Evolutionary conservation across 2,113 vertebrate species (phyloP).

Genomic region (Gavia stellata): DNA sequence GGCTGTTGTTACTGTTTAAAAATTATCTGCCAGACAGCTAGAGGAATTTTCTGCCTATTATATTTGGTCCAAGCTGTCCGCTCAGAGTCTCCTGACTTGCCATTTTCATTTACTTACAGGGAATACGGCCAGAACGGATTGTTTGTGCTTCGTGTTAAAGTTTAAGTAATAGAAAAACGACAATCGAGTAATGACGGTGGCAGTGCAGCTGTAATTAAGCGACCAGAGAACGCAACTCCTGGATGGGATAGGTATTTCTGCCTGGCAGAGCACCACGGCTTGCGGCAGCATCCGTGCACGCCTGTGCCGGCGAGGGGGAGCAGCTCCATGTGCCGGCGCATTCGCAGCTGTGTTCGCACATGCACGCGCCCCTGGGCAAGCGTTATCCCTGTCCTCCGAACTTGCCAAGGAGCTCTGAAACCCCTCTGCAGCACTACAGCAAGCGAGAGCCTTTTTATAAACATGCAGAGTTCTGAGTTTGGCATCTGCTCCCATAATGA

Average conservation of each 20-base stretch:
- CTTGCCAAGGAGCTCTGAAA: neutral
- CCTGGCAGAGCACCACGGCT: neutral
- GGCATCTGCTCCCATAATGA: constrained; percentile 40
- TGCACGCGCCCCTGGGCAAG: neutral
- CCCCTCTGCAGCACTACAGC: neutral
- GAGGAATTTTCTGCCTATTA: neutral
- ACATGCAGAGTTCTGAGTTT: neutral
- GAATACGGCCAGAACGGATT: neutral
- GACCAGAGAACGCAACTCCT: accelerated
- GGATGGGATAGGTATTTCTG: neutral
- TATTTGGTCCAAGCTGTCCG: neutral
- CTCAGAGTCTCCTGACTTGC: neutral
- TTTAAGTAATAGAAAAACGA: neutral
- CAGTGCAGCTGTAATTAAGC: accelerated
- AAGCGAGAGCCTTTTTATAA: neutral
- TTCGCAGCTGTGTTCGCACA: neutral
- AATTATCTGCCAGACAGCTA: neutral
- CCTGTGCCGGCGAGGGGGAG: neutral
- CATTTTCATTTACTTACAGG: neutral
- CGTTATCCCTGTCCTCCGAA: neutral
- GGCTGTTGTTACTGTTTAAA: neutral
- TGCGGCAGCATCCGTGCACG: neutral
- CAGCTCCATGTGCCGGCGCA: accelerated
- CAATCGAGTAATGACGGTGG: accelerated
- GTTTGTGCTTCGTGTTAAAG: neutral